Conservation (phyloP, 2,888 invertebrate species). For the Cephus runcator region DNA sequence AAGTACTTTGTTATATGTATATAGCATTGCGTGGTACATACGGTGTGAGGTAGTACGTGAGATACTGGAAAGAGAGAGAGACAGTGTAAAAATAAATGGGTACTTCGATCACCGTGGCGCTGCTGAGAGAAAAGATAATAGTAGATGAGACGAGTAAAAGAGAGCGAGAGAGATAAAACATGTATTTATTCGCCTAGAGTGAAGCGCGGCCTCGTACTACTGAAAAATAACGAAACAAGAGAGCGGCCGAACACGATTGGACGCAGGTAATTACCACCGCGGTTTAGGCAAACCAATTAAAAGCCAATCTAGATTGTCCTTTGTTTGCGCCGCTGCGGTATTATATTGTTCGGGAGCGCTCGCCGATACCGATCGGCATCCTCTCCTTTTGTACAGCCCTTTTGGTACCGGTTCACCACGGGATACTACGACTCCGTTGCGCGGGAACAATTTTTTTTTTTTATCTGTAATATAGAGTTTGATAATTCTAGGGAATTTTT, state of each 20-base stretch:
- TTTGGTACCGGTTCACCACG: neutral
- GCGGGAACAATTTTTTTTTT: neutral
- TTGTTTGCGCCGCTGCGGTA: constrained; percentile 28
- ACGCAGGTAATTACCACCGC: constrained; percentile 34
- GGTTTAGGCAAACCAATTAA: constrained; percentile 38
- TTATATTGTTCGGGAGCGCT: constrained; percentile 14
- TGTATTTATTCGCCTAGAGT: neutral
- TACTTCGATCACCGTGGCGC: neutral
- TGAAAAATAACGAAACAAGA: constrained; percentile 24
- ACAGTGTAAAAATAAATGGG: neutral
- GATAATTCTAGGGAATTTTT: neutral
- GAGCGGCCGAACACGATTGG: constrained; percentile 10
- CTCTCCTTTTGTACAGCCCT: neutral
- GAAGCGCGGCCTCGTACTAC: neutral
- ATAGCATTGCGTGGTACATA: neutral
- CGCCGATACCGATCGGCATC: constrained; percentile 14
- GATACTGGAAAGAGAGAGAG: neutral
- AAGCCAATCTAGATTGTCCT: constrained; percentile 36
- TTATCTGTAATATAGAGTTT: neutral
- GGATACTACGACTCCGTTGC: neutral
- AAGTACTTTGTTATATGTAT: neutral
- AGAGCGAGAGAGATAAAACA: neutral
- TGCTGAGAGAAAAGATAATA: neutral
- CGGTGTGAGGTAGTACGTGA: neutral
- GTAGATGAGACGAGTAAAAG: neutral